Conservation (phyloP, 1,140 invertebrate species). For the Pinna nobilis region DNA sequence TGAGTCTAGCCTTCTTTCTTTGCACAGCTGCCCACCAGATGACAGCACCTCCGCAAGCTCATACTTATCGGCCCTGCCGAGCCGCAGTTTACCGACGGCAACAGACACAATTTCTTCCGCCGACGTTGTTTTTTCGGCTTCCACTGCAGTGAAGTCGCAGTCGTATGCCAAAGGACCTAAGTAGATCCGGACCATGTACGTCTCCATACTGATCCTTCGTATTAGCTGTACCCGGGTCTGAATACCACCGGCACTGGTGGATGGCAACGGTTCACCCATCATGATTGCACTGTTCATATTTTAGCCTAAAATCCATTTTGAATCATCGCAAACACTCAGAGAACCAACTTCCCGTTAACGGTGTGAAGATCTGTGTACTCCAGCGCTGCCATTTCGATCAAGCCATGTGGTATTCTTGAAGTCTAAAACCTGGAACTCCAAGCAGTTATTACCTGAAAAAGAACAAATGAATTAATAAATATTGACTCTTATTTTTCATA, state of each 20-base stretch:
- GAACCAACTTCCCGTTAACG: too few species aligned
- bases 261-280: neutral
- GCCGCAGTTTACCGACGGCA: slow-evolving; percentile 85
- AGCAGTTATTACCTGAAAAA: too few species aligned
- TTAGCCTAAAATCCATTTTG: slow-evolving; percentile 12
- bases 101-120: slow-evolving; percentile 92
- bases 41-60: slow-evolving; percentile 93
- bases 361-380: too few species aligned
- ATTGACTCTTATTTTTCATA: too few species aligned
- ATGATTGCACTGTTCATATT: neutral
- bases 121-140: slow-evolving; percentile 93
- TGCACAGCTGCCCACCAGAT: slow-evolving; percentile 86
- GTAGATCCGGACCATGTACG: slow-evolving; percentile 86
- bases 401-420: slow-evolving; percentile 11
- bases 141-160: slow-evolving; percentile 92
- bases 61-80: slow-evolving; percentile 83
- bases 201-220: slow-evolving; percentile 68
- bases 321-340: slow-evolving; percentile 4
- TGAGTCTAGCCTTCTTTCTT: slow-evolving; percentile 90
- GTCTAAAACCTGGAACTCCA: too few species aligned
- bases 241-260: neutral
- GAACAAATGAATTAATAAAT: too few species aligned
- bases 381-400: too few species aligned
- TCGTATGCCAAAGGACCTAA: slow-evolving; percentile 91
- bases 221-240: slow-evolving; percentile 48